These are phyloP conservation scores for Ormyrus rosae DNA, from an alignment of 2,888 invertebrate genomes.

Conservation along the genomic window DNA sequence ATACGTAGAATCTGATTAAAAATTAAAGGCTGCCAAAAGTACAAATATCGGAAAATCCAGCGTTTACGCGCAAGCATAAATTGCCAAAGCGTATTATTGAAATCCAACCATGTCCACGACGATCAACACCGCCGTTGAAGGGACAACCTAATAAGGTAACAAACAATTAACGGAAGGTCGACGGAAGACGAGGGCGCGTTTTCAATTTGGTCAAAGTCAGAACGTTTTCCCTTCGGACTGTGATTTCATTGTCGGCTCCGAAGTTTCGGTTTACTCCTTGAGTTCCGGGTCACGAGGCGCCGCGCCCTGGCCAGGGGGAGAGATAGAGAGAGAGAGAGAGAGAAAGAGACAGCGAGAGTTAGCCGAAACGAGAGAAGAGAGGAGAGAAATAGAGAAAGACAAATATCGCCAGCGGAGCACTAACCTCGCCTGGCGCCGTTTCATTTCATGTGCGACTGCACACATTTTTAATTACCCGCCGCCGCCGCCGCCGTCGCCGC, in stretches of 20 bases:
- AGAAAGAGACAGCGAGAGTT: not conserved
- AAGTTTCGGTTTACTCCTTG: slow-evolving; percentile 30
- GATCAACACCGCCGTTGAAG: no score
- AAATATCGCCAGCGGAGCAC: slow-evolving; percentile 1
- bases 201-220: slow-evolving; percentile 31
- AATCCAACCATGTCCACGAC: no score
- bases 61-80: no score
- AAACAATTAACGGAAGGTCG: not conserved
- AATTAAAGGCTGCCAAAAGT: no score
- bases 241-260: slow-evolving; percentile 26
- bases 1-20: not conserved
- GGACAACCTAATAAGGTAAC: not conserved
- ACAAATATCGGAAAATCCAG: no score
- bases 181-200: not conserved
- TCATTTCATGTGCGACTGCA: slow-evolving; percentile 59
- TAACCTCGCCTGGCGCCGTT: slow-evolving; percentile 44
- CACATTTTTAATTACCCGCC: slow-evolving; percentile 61
- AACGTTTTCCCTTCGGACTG: slow-evolving; percentile 12
- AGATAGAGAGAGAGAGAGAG: not conserved
- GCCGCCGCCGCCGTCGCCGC: slow-evolving; percentile 8
- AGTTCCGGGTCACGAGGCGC: slow-evolving; percentile 38
- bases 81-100: no score
- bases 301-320: not conserved
- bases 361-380: not conserved
- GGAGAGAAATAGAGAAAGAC: slow-evolving; percentile 4